Percentiles rank a stretch among this genome's conserved stretches.
These are phyloP conservation scores for Gambelia wislizenii DNA, from an alignment of 2,797 vertebrate genomes.

Conservation along the genomic window DNA sequence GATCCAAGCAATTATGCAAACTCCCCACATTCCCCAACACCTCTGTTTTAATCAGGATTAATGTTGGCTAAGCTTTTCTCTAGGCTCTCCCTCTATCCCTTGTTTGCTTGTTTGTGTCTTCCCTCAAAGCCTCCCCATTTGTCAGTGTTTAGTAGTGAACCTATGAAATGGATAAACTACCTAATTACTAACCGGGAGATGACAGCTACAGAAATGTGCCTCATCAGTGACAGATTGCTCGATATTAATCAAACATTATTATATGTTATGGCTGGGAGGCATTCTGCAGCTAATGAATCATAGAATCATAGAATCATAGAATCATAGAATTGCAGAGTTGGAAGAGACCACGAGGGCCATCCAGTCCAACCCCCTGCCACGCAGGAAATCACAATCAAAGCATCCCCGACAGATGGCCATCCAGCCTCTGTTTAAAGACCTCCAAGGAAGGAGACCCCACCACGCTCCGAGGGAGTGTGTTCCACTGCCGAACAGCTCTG, in stretches of 20 bases:
- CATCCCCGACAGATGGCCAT: too few species aligned
- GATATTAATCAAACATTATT: conserved; percentile 47
- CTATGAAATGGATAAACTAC: neutral
- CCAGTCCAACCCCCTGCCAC: too few species aligned
- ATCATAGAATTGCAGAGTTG: too few species aligned
- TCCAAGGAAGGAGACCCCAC: too few species aligned
- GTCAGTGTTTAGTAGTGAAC: conserved; percentile 20
- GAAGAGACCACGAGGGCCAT: too few species aligned
- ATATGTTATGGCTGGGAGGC: conserved; percentile 56
- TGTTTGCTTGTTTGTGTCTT: neutral
- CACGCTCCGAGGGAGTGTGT: too few species aligned
- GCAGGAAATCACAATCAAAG: too few species aligned
- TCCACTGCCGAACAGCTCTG: too few species aligned
- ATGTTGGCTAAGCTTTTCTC: neutral
- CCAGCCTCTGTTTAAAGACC: too few species aligned
- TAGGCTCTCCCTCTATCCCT: neutral
- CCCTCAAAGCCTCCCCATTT: neutral
- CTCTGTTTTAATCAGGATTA: neutral
- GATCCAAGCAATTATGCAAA: neutral
- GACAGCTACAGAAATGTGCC: conserved; percentile 37
- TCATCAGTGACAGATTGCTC: conserved; percentile 55
- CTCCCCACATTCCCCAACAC: neutral
- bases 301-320: too few species aligned
- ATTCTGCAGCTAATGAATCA: conserved; percentile 54
- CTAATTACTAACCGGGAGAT: conserved; percentile 24